A percentile compares a stretch with the other conserved stretches of the same genome.
phyloP scores from a whole-genome alignment of 2,113 vertebrate species.

The Ammodytes marinus region DNA sequence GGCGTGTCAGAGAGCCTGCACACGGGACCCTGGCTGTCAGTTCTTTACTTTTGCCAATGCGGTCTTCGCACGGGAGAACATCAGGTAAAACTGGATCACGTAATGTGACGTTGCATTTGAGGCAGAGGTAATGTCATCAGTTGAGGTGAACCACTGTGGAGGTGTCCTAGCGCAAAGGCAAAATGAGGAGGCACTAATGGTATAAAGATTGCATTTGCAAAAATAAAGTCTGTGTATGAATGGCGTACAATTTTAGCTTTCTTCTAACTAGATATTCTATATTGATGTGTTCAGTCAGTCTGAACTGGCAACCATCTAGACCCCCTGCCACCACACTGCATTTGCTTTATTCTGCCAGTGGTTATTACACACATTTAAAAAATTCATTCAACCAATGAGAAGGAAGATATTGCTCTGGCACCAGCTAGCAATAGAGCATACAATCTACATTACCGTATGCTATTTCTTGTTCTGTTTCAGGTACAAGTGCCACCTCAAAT shows the following conservation, averaged over 20 bases:
- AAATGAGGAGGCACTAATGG: background rate
- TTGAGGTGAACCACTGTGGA: background rate
- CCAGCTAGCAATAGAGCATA: background rate
- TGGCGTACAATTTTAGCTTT: too few species aligned
- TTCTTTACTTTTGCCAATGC: conserved; percentile 68
- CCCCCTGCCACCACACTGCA: conserved; percentile 68
- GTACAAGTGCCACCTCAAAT: conserved; percentile 74
- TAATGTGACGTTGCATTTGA: background rate
- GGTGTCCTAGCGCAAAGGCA: background rate
- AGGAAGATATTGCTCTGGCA: background rate
- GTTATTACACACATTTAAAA: background rate
- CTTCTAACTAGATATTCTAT: too few species aligned
- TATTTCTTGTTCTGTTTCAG: conserved; percentile 42
- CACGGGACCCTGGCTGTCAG: conserved; percentile 67
- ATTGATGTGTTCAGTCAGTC: too few species aligned
- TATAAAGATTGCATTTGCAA: conserved; percentile 8
- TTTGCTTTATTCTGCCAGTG: background rate
- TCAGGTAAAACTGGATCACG: conserved; percentile 41
- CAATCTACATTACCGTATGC: background rate
- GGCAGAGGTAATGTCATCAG: background rate
- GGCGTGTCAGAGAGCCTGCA: conserved; percentile 78
- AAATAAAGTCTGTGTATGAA: too few species aligned
- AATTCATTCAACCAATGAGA: background rate
- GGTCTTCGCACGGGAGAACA: fast-evolving
- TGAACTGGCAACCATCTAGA: too few species aligned